Conservation (phyloP, 2,113 vertebrate species). For the Speoplatyrhinus poulsoni region DNA sequence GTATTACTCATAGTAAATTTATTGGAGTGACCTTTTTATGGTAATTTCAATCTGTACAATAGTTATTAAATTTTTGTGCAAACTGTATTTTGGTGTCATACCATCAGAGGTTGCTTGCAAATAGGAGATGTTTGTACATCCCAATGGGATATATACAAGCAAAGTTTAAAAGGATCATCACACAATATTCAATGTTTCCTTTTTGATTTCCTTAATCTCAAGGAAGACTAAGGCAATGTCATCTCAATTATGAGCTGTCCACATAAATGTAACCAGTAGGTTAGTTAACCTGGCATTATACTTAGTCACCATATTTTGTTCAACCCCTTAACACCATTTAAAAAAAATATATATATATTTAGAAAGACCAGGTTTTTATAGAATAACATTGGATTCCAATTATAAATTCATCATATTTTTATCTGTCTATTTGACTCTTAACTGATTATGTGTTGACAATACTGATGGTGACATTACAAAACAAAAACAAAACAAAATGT, state of each 20-base stretch:
- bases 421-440: too few relatives aligned
- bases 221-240: constrained; percentile 24
- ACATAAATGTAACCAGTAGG: too few relatives aligned
- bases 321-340: constrained; percentile 42
- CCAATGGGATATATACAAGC: constrained; percentile 45
- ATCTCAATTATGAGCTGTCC: constrained; percentile 18
- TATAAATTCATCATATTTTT: not conserved
- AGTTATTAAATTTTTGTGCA: not conserved
- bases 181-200: constrained; percentile 42
- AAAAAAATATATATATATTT: not conserved
- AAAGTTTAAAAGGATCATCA: constrained; percentile 56
- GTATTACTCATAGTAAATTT: too few relatives aligned
- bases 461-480: not conserved
- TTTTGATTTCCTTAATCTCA: constrained; percentile 32
- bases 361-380: not conserved
- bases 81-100: not conserved
- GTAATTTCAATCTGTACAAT: too few relatives aligned
- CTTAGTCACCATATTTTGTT: constrained; percentile 16
- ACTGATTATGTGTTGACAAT: constrained; percentile 1
- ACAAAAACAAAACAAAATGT: too few relatives aligned
- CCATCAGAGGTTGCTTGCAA: constrained; percentile 1
- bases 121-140: not conserved
- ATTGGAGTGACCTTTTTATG: too few relatives aligned
- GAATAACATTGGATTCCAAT: constrained; percentile 16
- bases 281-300: not conserved